phyloP scores from a whole-genome alignment of 30 jellyfish, hydroid and myxozoan genomes.

The Pseudorhiza aurosa region DNA sequence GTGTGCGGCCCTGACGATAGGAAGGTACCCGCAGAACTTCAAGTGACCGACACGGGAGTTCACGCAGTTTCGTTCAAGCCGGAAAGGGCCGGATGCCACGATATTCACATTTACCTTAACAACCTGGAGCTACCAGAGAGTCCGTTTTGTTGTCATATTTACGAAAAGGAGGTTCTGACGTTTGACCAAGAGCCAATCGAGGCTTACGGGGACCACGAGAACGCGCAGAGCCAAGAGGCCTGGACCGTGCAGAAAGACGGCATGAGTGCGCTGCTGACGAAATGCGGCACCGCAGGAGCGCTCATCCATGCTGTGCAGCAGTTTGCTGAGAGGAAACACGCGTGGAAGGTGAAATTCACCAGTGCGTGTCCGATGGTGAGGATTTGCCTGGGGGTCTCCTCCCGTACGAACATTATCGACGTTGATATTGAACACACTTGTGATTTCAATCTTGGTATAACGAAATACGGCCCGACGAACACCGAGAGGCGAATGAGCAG shows the following conservation, averaged over 20 bases:
- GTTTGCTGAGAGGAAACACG: slow-evolving; percentile 56
- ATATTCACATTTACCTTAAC: slow-evolving; percentile 51
- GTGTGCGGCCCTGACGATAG: slow-evolving; percentile 46
- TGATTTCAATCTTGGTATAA: slow-evolving; percentile 63
- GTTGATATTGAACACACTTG: slow-evolving; percentile 73
- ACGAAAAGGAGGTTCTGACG: slow-evolving; percentile 59
- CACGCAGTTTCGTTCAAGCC: slow-evolving; percentile 58
- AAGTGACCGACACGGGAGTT: slow-evolving; percentile 17
- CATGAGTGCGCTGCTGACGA: slow-evolving; percentile 48
- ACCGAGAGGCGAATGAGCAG: slow-evolving; percentile 40
- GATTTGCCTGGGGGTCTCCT: slow-evolving; percentile 67
- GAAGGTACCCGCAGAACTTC: slow-evolving; percentile 34
- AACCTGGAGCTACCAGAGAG: slow-evolving; percentile 70
- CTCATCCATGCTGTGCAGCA: slow-evolving; percentile 69
- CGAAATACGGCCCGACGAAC: slow-evolving; percentile 64
- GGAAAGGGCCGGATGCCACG: slow-evolving; percentile 51
- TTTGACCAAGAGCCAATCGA: slow-evolving; percentile 69
- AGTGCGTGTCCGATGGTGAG: slow-evolving; percentile 78
- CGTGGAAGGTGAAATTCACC: slow-evolving; percentile 71
- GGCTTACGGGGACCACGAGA: slow-evolving; percentile 49
- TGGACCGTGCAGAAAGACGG: slow-evolving; percentile 71
- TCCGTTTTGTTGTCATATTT: slow-evolving; percentile 77
- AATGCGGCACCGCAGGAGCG: slow-evolving; percentile 78
- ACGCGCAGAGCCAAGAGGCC: slow-evolving; percentile 69
- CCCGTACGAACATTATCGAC: slow-evolving; percentile 64